A percentile compares a stretch with the other conserved stretches of the same genome.
phyloP scores from a whole-genome alignment of 1,140 invertebrate species.

The Tetragnatha versicolor region DNA sequence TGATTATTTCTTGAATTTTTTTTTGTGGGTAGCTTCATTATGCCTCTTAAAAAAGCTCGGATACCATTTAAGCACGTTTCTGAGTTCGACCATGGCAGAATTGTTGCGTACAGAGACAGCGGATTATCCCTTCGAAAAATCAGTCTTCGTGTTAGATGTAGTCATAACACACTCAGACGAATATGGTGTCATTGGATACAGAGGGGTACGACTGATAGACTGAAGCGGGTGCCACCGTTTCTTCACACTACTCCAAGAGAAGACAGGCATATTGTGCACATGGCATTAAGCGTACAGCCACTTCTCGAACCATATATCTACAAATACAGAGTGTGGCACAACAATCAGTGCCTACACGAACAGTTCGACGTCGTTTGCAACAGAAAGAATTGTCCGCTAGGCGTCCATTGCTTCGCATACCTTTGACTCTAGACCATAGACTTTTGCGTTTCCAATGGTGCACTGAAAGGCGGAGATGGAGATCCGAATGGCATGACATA shows the following conservation, averaged over 20 bases:
- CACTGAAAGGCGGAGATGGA: neutral
- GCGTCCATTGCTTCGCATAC: constrained; percentile 8
- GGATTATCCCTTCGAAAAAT: too few species aligned
- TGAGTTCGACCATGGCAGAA: too few species aligned
- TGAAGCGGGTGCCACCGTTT: neutral
- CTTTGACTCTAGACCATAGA: too few species aligned
- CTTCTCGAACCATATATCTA: neutral
- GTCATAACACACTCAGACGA: neutral
- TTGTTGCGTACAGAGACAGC: too few species aligned
- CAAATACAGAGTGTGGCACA: neutral
- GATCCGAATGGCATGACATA: constrained; percentile 14
- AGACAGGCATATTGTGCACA: neutral
- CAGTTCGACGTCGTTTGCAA: constrained; percentile 18
- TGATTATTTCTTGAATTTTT: too few species aligned
- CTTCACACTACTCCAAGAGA: neutral
- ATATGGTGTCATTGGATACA: neutral
- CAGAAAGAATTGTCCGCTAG: neutral
- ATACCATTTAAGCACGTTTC: too few species aligned
- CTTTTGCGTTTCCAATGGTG: neutral
- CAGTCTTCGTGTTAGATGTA: too few species aligned
- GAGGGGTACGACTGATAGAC: neutral
- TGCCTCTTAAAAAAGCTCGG: too few species aligned
- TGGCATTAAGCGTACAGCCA: neutral
- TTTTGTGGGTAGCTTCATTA: too few species aligned
- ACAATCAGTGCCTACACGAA: neutral